Percentiles rank a stretch among this genome's conserved stretches.
These are phyloP conservation scores for Decapterus maruadsi DNA, from an alignment of 2,797 vertebrate genomes.

Conservation along the genomic window DNA sequence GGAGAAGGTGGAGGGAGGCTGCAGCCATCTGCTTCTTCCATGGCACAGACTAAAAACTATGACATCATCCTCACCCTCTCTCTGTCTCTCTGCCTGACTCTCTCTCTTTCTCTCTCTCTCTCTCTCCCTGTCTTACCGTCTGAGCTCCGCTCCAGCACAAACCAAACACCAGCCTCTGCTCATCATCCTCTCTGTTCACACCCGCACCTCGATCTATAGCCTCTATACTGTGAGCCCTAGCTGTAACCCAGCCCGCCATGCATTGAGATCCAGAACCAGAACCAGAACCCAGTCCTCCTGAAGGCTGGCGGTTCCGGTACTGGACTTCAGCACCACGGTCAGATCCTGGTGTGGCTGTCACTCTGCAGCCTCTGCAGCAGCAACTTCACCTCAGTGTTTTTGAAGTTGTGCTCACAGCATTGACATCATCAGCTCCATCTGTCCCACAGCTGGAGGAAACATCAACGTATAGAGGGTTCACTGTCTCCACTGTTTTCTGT, in stretches of 20 bases:
- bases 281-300: too few species aligned
- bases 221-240: neutral
- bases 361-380: neutral
- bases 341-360: slow-evolving; percentile 27
- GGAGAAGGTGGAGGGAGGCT: slow-evolving; percentile 60
- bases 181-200: fast-evolving
- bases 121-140: neutral
- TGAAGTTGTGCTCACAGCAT: neutral
- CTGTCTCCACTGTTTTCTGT: too few species aligned
- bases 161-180: neutral
- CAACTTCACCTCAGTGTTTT: neutral
- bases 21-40: slow-evolving; percentile 79
- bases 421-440: neutral
- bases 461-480: too few species aligned
- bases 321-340: slow-evolving; percentile 63
- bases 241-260: neutral
- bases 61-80: slow-evolving; percentile 79
- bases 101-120: neutral
- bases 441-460: neutral
- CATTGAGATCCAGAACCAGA: too few species aligned
- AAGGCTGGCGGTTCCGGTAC: neutral
- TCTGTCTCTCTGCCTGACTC: neutral
- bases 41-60: slow-evolving; percentile 79
- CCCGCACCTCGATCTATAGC: neutral
- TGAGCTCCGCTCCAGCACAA: neutral